Conservation (phyloP, 2,888 invertebrate genomes). For the Globia sparganii region DNA sequence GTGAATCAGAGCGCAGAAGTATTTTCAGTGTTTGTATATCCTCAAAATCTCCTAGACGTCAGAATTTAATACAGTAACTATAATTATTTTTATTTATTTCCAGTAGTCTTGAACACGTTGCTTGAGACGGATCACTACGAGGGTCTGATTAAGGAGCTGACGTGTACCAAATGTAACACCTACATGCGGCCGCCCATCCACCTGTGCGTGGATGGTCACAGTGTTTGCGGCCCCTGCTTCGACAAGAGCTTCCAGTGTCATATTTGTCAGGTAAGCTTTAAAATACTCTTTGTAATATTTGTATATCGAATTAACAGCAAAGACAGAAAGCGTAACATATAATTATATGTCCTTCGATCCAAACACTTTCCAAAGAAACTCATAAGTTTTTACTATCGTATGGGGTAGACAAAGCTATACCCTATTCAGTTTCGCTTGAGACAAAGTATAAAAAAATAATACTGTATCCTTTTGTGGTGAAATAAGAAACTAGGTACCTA, state of each 20-base stretch:
- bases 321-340: not conserved
- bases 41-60: not conserved
- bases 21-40: not conserved
- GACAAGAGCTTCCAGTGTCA: constrained; percentile 86
- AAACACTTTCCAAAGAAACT: not conserved
- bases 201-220: constrained; percentile 88
- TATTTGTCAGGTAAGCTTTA: constrained; percentile 78
- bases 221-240: constrained; percentile 84
- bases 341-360: not conserved
- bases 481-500: no score
- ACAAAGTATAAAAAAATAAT: no score
- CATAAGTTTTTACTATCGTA: not conserved
- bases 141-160: constrained; percentile 86
- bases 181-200: constrained; percentile 89
- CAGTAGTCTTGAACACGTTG: constrained; percentile 85
- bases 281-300: not conserved
- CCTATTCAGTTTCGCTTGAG: no score
- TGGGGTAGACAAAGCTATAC: not conserved
- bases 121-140: constrained; percentile 88
- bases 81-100: constrained; percentile 54
- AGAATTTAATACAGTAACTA: not conserved
- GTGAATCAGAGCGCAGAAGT: not conserved
- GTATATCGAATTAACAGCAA: not conserved
- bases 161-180: constrained; percentile 86
- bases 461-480: no score